Base-by-base conservation (phyloP, 1,140 invertebrate genomes). In the Chionoecetes opilio region DNA sequence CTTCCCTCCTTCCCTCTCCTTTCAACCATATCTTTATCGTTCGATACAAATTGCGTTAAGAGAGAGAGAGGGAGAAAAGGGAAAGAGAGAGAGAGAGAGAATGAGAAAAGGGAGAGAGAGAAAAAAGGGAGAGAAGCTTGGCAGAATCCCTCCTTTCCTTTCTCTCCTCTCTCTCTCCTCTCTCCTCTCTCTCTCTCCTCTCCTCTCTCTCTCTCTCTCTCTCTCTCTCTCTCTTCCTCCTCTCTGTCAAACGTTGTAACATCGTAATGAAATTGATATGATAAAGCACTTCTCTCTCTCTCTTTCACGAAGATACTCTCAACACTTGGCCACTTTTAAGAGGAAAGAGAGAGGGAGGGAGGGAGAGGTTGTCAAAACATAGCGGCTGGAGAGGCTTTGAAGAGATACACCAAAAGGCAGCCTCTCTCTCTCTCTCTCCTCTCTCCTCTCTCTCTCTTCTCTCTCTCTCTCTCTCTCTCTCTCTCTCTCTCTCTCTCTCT, bases 381-480 rank as follows among this genome's bases (percentile, higher is more conserved):
- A 35, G 86, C 14, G 17, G 34, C 9, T n/a, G 26, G 32, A 34
- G 86, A 35, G 31, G 21, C 3, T 35, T 35, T 35, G 38, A 35
- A 41, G 86, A 37, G 34, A 37, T 87, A 14, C 34, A 35, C 86
- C 34, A 41, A 35, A 87, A 41, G 86, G 86, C 82, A 21, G 14
- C 29, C 82, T 87, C 86, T 87, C 86, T 87, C 86, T 87, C 86
- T 87, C 86, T 87, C 86, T 87, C 86, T 87, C 86, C 35, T 34
- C 35, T 34, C 35, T 34, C 35, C 86, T 87, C 86, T 87, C 86
- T 87, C 86, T 87, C 86, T 87, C 86, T n/a, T 87, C 86, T 87
- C 86, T 87, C 86, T 87, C 86, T 87, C 86, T 87, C 86, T 87
- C 86, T 87, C 86, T 87, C 86, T 87, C 86, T 35, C 86, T 35